phyloP scores from a whole-genome alignment of 1,140 invertebrate genomes.

The Zaprionus lachaisei region DNA sequence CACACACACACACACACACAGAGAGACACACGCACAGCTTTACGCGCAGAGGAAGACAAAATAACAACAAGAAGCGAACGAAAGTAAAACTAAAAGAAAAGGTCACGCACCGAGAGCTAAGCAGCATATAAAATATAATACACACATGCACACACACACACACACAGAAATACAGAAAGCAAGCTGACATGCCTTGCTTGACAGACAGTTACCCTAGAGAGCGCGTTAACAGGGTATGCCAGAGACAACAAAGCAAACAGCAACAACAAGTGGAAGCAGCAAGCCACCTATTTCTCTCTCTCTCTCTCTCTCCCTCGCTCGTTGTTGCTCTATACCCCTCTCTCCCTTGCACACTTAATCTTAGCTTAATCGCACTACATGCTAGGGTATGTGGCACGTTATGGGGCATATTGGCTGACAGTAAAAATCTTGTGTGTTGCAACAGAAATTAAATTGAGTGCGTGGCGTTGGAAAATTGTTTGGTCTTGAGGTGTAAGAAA shows the following conservation, averaged over 20 bases:
- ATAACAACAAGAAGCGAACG: constrained; percentile 50
- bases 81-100: constrained; percentile 79
- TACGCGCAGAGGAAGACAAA: constrained; percentile 40
- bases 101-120: constrained; percentile 80
- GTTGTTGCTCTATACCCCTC: background rate
- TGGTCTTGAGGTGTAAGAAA: constrained; percentile 73
- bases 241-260: background rate
- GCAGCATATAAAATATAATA: constrained; percentile 78
- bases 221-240: background rate
- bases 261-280: constrained; percentile 54
- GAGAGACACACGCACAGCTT: background rate
- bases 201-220: constrained; percentile 23
- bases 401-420: constrained; percentile 35
- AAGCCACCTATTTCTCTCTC: background rate
- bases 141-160: constrained; percentile 34
- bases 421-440: constrained; percentile 73
- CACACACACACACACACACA: constrained; percentile 9
- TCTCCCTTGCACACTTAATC: constrained; percentile 52
- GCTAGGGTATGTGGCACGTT: background rate
- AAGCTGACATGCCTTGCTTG: constrained; percentile 21
- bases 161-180: background rate
- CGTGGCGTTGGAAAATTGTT: constrained; percentile 74
- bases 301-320: background rate
- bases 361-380: constrained; percentile 71
- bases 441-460: constrained; percentile 82